phyloP scores from a whole-genome alignment of 2,113 vertebrate species.

The Oreocharis arfaki region DNA sequence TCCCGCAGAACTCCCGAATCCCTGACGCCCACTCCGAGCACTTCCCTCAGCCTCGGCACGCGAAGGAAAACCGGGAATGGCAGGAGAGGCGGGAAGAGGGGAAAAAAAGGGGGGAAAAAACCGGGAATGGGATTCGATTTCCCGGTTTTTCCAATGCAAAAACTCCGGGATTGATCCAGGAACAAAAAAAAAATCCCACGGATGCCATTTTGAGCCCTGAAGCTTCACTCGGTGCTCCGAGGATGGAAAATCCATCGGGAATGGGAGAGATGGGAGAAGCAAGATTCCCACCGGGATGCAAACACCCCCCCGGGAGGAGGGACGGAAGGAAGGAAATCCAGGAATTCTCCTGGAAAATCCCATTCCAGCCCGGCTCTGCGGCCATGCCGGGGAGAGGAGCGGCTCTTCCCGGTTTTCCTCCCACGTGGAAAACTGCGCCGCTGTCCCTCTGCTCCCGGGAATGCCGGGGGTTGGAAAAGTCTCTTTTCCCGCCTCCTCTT shows the following conservation, averaged over 20 bases:
- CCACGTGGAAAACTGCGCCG: fast-evolving
- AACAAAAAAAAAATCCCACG: no score
- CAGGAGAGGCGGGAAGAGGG: background rate
- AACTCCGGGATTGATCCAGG: no score
- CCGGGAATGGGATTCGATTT: no score
- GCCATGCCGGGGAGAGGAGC: background rate
- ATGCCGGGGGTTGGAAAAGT: background rate
- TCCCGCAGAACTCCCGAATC: no score
- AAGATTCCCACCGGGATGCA: no score
- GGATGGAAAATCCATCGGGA: no score
- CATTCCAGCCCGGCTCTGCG: background rate
- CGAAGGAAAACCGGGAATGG: background rate
- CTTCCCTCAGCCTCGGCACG: background rate
- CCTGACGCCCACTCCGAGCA: background rate
- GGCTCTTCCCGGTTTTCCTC: background rate
- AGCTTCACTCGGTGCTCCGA: no score
- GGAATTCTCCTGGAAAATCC: background rate
- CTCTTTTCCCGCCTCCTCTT: background rate
- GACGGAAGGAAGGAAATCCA: background rate
- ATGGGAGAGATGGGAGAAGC: no score
- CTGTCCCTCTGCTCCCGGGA: background rate
- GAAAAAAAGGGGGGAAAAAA: fast-evolving
- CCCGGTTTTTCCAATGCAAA: no score
- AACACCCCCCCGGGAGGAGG: no score
- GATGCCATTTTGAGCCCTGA: no score